Base-by-base conservation (phyloP, 2,113 vertebrate genomes). In the Parus major region DNA sequence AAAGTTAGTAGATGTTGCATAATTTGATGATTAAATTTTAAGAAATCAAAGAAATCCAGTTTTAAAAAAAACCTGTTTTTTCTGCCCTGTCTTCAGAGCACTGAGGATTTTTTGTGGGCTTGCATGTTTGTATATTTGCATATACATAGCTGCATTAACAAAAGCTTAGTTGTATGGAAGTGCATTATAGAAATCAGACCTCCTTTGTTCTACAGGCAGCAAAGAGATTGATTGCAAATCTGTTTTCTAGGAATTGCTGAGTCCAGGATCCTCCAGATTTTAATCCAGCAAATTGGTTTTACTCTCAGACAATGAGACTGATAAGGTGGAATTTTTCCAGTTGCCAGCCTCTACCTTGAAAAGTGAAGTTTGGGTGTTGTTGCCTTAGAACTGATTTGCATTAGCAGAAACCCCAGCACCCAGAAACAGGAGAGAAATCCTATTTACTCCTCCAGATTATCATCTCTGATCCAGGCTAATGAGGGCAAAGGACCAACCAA, bases 121-220 rank as follows among this genome's bases (percentile, higher is more conserved):
- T 64, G 3, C 3, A 12, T n/a, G 17, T 63, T 76, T 59, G 11
- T 52, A 2, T 57, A 42, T 53, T 47, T 66, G 20, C 24, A n/a
- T 35, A 69, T 1, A 5, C 11, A 33, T 9, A 55, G 6, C 6
- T 56, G 12, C 0, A 6, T 44, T 46, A 89, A 78, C 4, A 63
- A 61, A 77, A 46, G 16, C 0, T 0, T 65, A 31, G 1, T 2
- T 57, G 9, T 39, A 33, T 35, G 9, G 33, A 63, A 61, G 4
- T 42, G 6, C 15, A 10, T 52, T 72, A 31, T n/a, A 35, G 24
- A 44, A 63, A 53, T 65, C 55, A 46, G 27, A 22, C 10, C 7
- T 21, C 8, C 9, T 71, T 65, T 73, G 21, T 70, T 77, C 19
- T 81, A 33, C 27, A 35, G 25, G 39, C 47, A 81, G 29, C 21